Percentiles rank a stretch among this genome's conserved stretches.
Conservation (phyloP, 2,797 vertebrate genomes). For the Xenentodon cancila region DNA sequence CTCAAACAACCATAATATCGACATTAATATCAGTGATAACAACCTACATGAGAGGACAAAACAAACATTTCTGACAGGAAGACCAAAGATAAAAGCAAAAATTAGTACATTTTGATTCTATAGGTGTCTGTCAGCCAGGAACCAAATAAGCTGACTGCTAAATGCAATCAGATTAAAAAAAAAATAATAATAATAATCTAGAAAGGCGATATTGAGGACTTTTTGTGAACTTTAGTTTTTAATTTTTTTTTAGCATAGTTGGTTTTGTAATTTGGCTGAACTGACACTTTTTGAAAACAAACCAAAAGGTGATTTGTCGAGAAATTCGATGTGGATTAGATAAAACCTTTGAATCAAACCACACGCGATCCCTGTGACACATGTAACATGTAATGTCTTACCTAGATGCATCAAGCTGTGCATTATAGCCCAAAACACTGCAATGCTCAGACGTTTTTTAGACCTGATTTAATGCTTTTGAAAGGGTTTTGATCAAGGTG, state of each 20-base stretch:
- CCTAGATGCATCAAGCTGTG: not conserved
- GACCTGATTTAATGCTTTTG: conserved; percentile 5
- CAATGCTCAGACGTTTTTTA: not conserved
- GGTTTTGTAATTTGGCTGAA: conserved; percentile 16
- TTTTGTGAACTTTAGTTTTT: not conserved
- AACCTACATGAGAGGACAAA: no score
- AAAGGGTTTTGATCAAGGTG: conserved; percentile 18
- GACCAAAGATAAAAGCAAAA: no score
- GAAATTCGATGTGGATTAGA: not conserved
- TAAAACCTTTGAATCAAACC: not conserved
- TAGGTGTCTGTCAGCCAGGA: no score
- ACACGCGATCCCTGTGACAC: no score
- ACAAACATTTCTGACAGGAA: no score
- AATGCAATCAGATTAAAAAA: no score
- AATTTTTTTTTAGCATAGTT: not conserved
- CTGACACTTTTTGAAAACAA: conserved; percentile 15
- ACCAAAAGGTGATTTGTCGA: conserved; percentile 2
- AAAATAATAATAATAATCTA: no score
- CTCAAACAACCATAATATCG: no score
- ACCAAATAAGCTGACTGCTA: no score
- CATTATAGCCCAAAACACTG: conserved; percentile 3
- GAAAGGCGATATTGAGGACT: not conserved
- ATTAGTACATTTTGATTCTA: no score
- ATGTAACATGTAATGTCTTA: no score
- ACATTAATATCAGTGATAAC: no score